Percentiles rank a stretch among this genome's conserved stretches.
Conservation (phyloP, 2,888 invertebrate genomes). For the Bombylius major region DNA sequence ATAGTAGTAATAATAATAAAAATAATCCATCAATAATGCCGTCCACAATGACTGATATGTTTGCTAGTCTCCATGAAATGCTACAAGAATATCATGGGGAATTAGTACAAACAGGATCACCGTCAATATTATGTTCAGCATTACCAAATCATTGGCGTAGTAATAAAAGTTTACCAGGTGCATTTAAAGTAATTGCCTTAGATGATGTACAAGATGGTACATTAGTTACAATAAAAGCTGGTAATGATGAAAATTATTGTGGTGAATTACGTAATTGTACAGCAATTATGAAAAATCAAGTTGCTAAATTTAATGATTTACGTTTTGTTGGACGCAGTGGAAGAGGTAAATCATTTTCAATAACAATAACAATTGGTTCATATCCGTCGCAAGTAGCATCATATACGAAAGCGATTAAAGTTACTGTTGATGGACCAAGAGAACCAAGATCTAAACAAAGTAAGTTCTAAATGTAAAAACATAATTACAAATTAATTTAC, state of each 20-base stretch:
- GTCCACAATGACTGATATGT: conserved; percentile 60
- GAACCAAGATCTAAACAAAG: conserved; percentile 95
- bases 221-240: conserved; percentile 82
- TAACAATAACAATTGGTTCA: conserved; percentile 79
- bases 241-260: conserved; percentile 96
- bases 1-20: conserved; percentile 19
- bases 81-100: conserved; percentile 85
- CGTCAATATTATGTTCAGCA: conserved; percentile 86
- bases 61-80: conserved; percentile 61
- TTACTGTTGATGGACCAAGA: conserved; percentile 97
- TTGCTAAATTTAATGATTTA: conserved; percentile 97
- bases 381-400: conserved; percentile 75
- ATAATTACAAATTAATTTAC: not conserved
- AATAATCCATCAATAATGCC: conserved; percentile 34
- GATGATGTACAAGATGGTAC: conserved; percentile 94
- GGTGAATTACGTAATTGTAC: conserved; percentile 89
- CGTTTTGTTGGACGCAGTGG: conserved; percentile 96
- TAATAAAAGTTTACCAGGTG: conserved; percentile 92
- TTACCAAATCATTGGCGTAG: conserved; percentile 94
- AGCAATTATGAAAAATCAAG: conserved; percentile 93
- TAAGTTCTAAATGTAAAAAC: conserved; percentile 45
- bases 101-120: conserved; percentile 87
- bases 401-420: conserved; percentile 95
- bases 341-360: conserved; percentile 88
- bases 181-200: conserved; percentile 89